Percentiles rank a stretch among this genome's conserved stretches.
phyloP scores from a whole-genome alignment of 1,140 invertebrate species.

The Panagrolaimus sp. region DNA sequence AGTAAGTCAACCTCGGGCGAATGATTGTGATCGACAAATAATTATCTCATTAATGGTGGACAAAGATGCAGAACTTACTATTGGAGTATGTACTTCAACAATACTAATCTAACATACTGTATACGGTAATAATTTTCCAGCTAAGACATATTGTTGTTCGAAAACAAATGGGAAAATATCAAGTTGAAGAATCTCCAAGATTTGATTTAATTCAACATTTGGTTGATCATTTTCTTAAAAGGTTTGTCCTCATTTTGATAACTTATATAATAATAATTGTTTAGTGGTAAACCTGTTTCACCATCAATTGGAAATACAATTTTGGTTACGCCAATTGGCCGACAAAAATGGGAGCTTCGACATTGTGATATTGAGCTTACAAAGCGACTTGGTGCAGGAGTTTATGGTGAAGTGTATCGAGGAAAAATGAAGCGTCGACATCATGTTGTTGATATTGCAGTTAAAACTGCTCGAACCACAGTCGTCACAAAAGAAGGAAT shows the following conservation, averaged over 20 bases:
- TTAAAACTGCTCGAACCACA: background rate
- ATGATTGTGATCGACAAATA: background rate
- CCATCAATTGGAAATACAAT: background rate
- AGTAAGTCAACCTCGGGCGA: background rate
- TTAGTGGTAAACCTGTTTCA: background rate
- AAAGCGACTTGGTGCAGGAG: background rate
- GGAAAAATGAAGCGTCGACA: background rate
- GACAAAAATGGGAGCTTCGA: conserved; percentile 8
- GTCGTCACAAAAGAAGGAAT: conserved; percentile 1
- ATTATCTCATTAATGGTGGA: background rate
- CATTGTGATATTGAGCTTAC: conserved; percentile 5
- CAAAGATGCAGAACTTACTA: background rate
- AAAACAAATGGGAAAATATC: background rate
- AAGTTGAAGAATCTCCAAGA: conserved; percentile 11
- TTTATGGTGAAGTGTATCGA: conserved; percentile 3
- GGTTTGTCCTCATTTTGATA: no score
- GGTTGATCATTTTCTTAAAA: background rate
- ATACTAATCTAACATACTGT: no score
- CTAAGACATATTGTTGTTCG: conserved; percentile 7
- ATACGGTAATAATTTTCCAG: background rate
- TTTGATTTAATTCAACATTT: background rate
- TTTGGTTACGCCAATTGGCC: background rate
- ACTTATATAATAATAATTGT: background rate
- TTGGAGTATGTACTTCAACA: background rate
- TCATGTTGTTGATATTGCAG: background rate